phyloP scores from a whole-genome alignment of 2,113 vertebrate species.

The Alces alces region DNA sequence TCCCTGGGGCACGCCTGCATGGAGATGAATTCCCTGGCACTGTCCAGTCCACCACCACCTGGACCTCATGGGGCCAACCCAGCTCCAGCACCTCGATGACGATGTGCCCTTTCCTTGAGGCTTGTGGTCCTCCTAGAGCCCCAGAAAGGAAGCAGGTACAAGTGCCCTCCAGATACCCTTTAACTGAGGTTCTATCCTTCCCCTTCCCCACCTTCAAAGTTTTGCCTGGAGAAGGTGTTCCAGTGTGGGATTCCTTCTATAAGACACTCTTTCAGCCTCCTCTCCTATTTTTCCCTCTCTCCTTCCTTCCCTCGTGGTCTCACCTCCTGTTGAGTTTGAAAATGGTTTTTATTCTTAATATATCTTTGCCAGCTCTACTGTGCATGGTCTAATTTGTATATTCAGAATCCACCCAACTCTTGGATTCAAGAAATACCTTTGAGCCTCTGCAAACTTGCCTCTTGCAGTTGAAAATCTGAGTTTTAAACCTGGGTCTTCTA shows the following conservation, averaged over 20 bases:
- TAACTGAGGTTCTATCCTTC: not conserved
- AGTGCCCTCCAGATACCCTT: not conserved
- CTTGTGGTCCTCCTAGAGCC: not conserved
- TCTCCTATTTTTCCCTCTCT: not conserved
- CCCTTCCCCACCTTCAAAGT: not conserved
- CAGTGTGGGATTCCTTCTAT: not conserved
- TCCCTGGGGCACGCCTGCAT: not conserved
- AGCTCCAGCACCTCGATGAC: not conserved
- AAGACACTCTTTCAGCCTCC: not conserved
- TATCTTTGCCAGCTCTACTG: not conserved
- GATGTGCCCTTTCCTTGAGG: not conserved
- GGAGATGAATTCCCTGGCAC: not conserved
- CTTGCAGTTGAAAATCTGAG: not conserved
- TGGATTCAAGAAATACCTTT: not conserved
- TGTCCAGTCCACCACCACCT: not conserved
- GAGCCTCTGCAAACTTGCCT: not conserved
- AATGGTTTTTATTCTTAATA: not conserved
- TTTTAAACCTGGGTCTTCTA: not conserved
- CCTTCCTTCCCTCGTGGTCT: not conserved
- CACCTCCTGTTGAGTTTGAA: not conserved
- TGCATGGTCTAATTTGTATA: not conserved
- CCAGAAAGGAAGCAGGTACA: not conserved
- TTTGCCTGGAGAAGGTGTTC: not conserved
- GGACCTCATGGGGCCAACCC: not conserved
- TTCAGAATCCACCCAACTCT: not conserved